Conservation (phyloP, 2,797 vertebrate genomes). For the Scleropages formosus region DNA sequence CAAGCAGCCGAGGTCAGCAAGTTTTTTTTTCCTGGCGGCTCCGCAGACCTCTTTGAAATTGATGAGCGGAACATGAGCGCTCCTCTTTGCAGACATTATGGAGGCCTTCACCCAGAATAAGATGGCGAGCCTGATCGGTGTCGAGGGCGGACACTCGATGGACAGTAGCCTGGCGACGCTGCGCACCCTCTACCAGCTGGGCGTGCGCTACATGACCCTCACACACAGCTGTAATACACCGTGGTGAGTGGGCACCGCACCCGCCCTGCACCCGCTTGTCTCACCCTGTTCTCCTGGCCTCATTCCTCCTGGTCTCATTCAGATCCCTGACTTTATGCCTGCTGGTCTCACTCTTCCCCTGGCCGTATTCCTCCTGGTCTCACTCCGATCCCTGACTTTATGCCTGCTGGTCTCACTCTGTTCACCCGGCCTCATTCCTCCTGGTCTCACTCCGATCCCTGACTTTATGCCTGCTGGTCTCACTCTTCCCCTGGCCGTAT, state of each 20-base stretch:
- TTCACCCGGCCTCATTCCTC: no score
- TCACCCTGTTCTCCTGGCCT: background rate
- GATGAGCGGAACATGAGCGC: background rate
- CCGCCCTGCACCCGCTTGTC: background rate
- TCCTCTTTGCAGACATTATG: constrained; percentile 59
- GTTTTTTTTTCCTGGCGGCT: background rate
- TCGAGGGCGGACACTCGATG: constrained; percentile 90
- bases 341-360: no score
- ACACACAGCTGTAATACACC: constrained; percentile 96
- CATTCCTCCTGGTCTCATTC: background rate
- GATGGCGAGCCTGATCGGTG: constrained; percentile 86
- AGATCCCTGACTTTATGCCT: background rate
- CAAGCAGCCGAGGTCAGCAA: constrained; percentile 61
- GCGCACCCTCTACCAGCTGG: constrained; percentile 82
- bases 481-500: no score
- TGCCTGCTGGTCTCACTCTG: no score
- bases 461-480: no score
- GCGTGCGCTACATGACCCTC: constrained; percentile 88
- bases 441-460: no score
- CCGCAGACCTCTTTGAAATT: background rate
- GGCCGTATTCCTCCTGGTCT: no score
- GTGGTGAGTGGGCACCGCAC: constrained; percentile 68
- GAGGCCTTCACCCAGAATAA: constrained; percentile 58
- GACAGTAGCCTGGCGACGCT: constrained; percentile 88
- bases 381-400: no score